Percentiles rank a stretch among this genome's conserved stretches.
phyloP scores from a whole-genome alignment of 2,113 vertebrate species.

The Amblyornis subalaris region DNA sequence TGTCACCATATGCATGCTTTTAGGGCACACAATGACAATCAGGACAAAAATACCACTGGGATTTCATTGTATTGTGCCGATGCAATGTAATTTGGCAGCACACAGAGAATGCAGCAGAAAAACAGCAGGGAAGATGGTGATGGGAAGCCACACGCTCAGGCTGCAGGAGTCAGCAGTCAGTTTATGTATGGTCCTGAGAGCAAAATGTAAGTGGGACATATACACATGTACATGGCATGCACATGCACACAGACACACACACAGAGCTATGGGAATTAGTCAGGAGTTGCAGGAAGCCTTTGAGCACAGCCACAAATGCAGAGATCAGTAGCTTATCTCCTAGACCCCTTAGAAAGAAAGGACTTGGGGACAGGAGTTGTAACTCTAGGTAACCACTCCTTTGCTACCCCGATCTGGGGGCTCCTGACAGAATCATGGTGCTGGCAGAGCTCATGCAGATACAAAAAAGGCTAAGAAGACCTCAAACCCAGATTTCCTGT shows the following conservation, averaged over 20 bases:
- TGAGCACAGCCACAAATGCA: background rate
- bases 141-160: background rate
- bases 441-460: background rate
- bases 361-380: background rate
- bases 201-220: background rate
- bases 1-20: conserved; percentile 35
- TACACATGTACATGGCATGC: background rate
- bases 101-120: conserved; percentile 37
- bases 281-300: background rate
- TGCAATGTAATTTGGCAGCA: conserved; percentile 26
- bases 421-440: background rate
- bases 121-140: background rate
- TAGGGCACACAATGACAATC: conserved; percentile 29
- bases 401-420: background rate
- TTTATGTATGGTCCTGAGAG: background rate
- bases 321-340: background rate
- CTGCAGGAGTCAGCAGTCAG: background rate
- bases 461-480: background rate
- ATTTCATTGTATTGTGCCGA: conserved; percentile 26
- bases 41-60: conserved; percentile 33
- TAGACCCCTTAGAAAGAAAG: background rate
- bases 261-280: background rate
- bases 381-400: background rate
- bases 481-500: background rate
- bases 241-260: background rate